Base-by-base conservation (phyloP, 2,113 vertebrate genomes). In the Caloenas nicobarica region DNA sequence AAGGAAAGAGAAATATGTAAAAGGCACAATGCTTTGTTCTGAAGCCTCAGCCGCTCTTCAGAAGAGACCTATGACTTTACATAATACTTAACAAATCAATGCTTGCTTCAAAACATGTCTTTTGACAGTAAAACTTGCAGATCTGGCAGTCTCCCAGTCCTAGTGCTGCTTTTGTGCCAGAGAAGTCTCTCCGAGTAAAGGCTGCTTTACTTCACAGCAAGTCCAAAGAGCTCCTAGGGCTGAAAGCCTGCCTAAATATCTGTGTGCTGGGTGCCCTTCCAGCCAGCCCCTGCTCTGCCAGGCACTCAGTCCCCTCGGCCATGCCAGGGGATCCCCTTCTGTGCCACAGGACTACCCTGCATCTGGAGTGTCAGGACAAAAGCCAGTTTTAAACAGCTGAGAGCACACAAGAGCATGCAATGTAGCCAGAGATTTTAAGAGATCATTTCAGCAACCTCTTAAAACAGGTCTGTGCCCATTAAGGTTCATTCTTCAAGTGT, bases 81-180 rank as follows among this genome's bases (percentile, higher is more conserved):
- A 84, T 40, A 87, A 88, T 8, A 86, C 51, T 88, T 89, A 16
- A 81, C 85, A 88, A 93, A 93, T 51, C 88, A 86, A 6, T 71
- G 56, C 18, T 83, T 86, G 56, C 68, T 88, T 83, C 68, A 90
- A 78, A 96, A 91, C 74, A 83, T 7, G 24, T 62, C 73, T 88
- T 31, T 61, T 77, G 85, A 87, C 72, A 83, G 68, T 71, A 78
- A 89, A 87, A 69, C 73, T 64, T 70, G 61, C 29, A 91, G 48
- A 64, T 79, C 69, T 86, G 80, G 51, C 73, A 87, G 51, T 28
- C 58, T 89, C 42, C 64, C 79, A 85, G 60, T 56, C 33, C 56
- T 53, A 70, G 51, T 31, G 28, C 50, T 91, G 71, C 64, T 51
- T 83, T 68, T 68, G 54, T 54, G 56, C 68, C 71, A 94, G 54